Conservation (phyloP, 2,113 vertebrate species). For the Gobiocypris rarus region DNA sequence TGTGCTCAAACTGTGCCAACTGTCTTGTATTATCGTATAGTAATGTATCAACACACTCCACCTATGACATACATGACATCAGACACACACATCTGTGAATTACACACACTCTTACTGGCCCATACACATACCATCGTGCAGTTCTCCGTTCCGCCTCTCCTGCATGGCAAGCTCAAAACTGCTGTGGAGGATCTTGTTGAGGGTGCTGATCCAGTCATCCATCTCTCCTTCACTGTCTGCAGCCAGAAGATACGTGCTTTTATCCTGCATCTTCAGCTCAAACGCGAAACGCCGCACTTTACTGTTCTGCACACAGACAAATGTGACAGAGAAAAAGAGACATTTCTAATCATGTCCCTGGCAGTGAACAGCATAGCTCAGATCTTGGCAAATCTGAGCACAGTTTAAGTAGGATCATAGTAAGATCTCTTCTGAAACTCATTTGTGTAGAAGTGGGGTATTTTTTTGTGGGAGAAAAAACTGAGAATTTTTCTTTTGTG, state of each 20-base stretch:
- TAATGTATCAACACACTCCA: neutral
- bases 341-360: neutral
- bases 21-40: neutral
- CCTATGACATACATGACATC: neutral
- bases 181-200: conserved; percentile 97
- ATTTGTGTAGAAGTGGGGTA: neutral
- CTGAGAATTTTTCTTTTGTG: neutral
- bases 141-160: conserved; percentile 92
- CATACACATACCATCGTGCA: conserved; percentile 82
- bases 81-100: conserved; percentile 3
- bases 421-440: neutral
- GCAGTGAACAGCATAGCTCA: neutral
- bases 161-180: conserved; percentile 94
- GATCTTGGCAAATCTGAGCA: neutral
- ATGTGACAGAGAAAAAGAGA: neutral
- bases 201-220: conserved; percentile 93
- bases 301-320: conserved; percentile 80
- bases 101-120: conserved; percentile 27
- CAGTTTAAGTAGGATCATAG: neutral
- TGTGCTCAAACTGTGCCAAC: neutral
- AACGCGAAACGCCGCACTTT: conserved; percentile 95
- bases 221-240: conserved; percentile 94
- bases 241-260: conserved; percentile 93
- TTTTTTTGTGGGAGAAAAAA: neutral
- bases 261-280: conserved; percentile 99